Base-by-base conservation (phyloP, 2,888 invertebrate genomes). In the Drosophila suboccidentalis region DNA sequence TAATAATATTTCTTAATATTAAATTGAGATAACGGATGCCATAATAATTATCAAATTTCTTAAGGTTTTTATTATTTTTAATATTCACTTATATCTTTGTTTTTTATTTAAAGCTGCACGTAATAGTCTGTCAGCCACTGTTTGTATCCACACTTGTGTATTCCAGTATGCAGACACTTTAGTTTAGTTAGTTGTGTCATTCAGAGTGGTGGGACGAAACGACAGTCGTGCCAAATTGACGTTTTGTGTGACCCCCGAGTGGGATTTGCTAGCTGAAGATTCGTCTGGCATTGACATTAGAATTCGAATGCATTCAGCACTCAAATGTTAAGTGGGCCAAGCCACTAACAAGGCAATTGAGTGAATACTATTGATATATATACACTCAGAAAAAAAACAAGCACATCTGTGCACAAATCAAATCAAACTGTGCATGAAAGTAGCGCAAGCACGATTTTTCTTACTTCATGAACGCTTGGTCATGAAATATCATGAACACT, bases 201-300 rank as follows among this genome's bases (percentile, higher is more conserved):
- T 53, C 38, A 54, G 54, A 43, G 54, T 36, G 41, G 34, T 44
- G 51, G 22, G 2, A 51, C 44, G 47, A 51, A 53, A 57, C 43
- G 59, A 70, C 79, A 69, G 66, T 58, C 70, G 57, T 41, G 71
- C 73, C 70, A 80, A 83, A 83, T 83, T 80, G 86, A 83, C 83
- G 51, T 86, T 83, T 66, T 70, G 65, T 79, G 69, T 82, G 50
- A 55, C 57, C 57, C 64, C 47, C 47, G 51, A 59, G 74, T 44
- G 60, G 46, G 13, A 39, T 63, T 63, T 43, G 46, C 6, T 34
- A 38, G 53, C 53, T 50, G 63, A 65, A 57, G 53, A 39, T 72
- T 43, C n/a, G 55, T 73, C 72, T 78, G 78, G 29, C 69, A 72
- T 64, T 72, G 79, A 73, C 70, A 79, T 58, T 58, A 53, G 60